These are phyloP conservation scores for Brachyhypopomus occidentalis DNA, from an alignment of 2,113 vertebrate genomes.

Conservation along the genomic window DNA sequence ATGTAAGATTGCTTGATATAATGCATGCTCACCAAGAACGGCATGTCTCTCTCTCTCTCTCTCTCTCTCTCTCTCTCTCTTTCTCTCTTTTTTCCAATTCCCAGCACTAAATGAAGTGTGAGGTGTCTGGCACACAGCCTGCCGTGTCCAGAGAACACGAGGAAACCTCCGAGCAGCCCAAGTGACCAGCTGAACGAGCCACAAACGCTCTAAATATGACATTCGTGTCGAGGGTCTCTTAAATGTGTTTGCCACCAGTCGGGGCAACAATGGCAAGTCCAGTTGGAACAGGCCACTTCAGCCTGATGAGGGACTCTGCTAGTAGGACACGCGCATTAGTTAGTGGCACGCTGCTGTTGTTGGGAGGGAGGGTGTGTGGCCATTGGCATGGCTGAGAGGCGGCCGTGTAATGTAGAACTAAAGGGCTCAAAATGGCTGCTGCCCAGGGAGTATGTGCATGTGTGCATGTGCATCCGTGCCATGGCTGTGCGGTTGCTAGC, in stretches of 20 bases:
- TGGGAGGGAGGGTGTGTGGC: neutral
- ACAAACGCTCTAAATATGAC: slow-evolving; percentile 45
- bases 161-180: slow-evolving; percentile 21
- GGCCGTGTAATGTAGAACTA: neutral
- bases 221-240: slow-evolving; percentile 42
- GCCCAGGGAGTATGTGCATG: neutral
- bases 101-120: slow-evolving; percentile 12
- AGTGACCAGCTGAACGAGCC: slow-evolving; percentile 42
- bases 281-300: slow-evolving; percentile 46
- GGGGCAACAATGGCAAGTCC: slow-evolving; percentile 15
- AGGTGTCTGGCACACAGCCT: slow-evolving; percentile 3
- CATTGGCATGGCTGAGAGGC: neutral
- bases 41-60: slow-evolving; percentile 14
- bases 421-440: neutral
- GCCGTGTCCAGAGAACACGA: neutral
- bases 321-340: slow-evolving; percentile 13
- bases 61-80: slow-evolving; percentile 18
- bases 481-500: neutral
- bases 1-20: slow-evolving; percentile 30
- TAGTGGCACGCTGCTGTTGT: neutral
- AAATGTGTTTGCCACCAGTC: slow-evolving; percentile 33
- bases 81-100: neutral
- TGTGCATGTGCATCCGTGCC: neutral
- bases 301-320: slow-evolving; percentile 18
- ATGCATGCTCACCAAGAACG: slow-evolving; percentile 6